Percentiles rank a stretch among this genome's conserved stretches.
Conservation (phyloP, 2,888 invertebrate species). For the Conus canariensis region DNA sequence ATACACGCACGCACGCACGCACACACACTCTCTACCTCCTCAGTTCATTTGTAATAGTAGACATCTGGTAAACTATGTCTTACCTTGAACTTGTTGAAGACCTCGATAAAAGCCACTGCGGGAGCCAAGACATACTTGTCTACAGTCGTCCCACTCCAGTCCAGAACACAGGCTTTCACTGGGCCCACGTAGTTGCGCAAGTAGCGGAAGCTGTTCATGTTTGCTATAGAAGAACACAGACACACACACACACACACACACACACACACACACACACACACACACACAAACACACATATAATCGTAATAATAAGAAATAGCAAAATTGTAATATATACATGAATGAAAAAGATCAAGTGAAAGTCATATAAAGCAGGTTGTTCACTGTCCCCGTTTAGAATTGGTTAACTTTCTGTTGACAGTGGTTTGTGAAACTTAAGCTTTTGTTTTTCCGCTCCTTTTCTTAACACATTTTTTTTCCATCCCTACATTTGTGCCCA, state of each 20-base stretch:
- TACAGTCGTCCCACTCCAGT: conserved; percentile 78
- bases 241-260: conserved; percentile 18
- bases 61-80: background rate
- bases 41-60: too few relatives aligned
- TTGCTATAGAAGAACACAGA: background rate
- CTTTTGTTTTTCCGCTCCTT: too few relatives aligned
- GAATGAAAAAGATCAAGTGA: background rate
- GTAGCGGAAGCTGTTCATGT: conserved; percentile 55
- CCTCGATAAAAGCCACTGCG: conserved; percentile 74
- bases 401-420: background rate
- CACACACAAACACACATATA: too few relatives aligned
- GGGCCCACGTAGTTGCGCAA: conserved; percentile 66
- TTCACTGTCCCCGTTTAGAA: background rate
- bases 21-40: too few relatives aligned
- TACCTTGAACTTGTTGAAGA: conserved; percentile 49
- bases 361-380: background rate
- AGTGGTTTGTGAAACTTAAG: background rate
- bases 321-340: background rate
- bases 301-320: background rate
- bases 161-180: conserved; percentile 72
- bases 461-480: background rate
- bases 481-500: too few relatives aligned
- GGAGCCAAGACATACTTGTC: conserved; percentile 79
- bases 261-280: background rate
- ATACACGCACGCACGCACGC: too few relatives aligned